Evolutionary conservation across 2,797 vertebrate genomes (phyloP), one percentile per base, ranked within the genome.

Genomic region (Antennarius maculatus): DNA sequence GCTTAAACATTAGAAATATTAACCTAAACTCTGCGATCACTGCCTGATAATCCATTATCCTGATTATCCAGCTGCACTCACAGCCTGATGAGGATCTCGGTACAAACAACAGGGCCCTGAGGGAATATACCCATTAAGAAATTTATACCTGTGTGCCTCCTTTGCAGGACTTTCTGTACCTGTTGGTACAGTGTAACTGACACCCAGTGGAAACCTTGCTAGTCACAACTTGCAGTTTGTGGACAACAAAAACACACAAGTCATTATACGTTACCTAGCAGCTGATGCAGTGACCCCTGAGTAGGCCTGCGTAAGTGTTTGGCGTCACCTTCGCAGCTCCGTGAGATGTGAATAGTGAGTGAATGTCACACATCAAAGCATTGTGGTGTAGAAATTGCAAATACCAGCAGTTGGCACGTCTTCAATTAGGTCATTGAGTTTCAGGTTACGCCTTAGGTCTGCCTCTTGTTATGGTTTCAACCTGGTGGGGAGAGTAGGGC

Each of bases 371-470:
- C 42, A 51, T 71, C 7, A 55, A 18, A 2, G 27, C 23, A 64
- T 39, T 1, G 16, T 27, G 31, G 17, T 54, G 29, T 79, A 62
- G 61, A 81, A 69, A 79, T 54, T 16, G 8, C 53, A 46, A 15
- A 18, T 83, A 70, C 86, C 88, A 77, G 46, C 48, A 69, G 66
- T 80, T 73, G 69, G 85, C 64, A 80, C 75, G 81, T 41, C 41
- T 17, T 42, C 2, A 12, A 9, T n/a, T 34, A 39, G 66, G 67
- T 87, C 66, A 46, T 31, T 62, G 70, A 84, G 70, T 81, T 59
- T 28, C 1, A 49, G 29, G 5, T 17, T 31, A 7, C n/a, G 34
- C 28, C 17, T 57, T 29, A 42, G 57, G 74, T 47, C 58, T 61
- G 62, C 54, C 54, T 77, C 9, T 54, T 81, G 71, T 77, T 54